Conservation (phyloP, 2,797 vertebrate species). For the Sylvia borin region DNA sequence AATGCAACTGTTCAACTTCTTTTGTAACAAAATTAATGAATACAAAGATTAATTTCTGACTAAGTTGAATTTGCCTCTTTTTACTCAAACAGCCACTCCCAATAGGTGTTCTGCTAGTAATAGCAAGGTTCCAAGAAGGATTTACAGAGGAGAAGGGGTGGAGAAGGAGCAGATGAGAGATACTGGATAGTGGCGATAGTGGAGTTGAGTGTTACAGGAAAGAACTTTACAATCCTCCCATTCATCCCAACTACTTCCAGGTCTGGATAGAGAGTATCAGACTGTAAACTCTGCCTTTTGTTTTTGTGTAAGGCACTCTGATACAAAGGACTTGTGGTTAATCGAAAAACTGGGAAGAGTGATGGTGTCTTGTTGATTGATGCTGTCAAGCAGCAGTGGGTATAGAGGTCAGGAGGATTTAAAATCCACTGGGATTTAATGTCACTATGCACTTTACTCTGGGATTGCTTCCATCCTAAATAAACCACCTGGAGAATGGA, state of each 20-base stretch:
- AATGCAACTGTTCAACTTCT: not conserved
- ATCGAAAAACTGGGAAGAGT: not conserved
- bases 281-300: not conserved
- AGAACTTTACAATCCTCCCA: not conserved
- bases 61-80: conserved; percentile 1
- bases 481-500: not conserved
- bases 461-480: not conserved
- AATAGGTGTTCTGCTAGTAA: not conserved
- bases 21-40: not conserved
- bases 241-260: not conserved
- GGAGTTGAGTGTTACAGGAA: not conserved
- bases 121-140: not conserved
- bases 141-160: not conserved
- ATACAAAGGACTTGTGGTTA: not conserved
- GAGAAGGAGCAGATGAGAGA: not conserved
- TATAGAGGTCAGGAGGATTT: not conserved
- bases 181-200: too few relatives aligned
- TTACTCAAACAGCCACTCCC: not conserved
- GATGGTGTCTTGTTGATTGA: not conserved
- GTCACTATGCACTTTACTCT: not conserved
- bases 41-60: not conserved
- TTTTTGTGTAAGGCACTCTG: not conserved
- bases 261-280: not conserved
- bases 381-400: not conserved
- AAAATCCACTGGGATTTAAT: not conserved